phyloP scores from a whole-genome alignment of 2,797 vertebrate genomes.

The Takifugu rubripes region DNA sequence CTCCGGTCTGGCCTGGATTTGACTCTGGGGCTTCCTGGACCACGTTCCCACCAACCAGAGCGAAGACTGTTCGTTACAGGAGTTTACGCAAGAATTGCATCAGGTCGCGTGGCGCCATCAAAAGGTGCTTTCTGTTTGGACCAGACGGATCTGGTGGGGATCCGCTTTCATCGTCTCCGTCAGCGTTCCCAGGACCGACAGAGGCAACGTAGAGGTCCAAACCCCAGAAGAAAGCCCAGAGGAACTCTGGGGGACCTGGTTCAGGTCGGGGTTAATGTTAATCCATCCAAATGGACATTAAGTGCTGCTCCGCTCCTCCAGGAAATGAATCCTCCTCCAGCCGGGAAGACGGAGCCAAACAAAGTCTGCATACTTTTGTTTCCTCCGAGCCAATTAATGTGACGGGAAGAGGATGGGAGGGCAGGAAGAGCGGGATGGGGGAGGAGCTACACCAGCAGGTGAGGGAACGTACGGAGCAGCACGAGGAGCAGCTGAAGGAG shows the following conservation, averaged over 20 bases:
- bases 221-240: constrained; percentile 8
- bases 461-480: constrained; percentile 10
- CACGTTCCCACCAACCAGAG: constrained; percentile 30
- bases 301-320: constrained; percentile 38
- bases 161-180: constrained; percentile 15
- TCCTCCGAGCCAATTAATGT: constrained; percentile 58
- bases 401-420: constrained; percentile 19
- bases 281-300: constrained; percentile 42
- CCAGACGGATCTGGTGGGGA: constrained; percentile 27
- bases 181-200: constrained; percentile 19
- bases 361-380: constrained; percentile 49
- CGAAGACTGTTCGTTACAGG: constrained; percentile 23
- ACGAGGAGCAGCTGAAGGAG: not conserved
- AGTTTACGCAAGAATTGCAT: constrained; percentile 52
- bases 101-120: constrained; percentile 29
- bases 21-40: too few relatives aligned
- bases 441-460: constrained; percentile 1
- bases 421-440: constrained; percentile 7
- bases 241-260: constrained; percentile 2
- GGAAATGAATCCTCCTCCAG: constrained; percentile 58
- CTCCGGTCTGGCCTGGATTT: too few relatives aligned
- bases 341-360: constrained; percentile 32
- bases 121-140: constrained; percentile 17
- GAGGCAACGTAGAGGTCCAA: not conserved
- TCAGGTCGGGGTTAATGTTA: constrained; percentile 10